Evolutionary conservation across 2,888 invertebrate genomes (phyloP), one percentile per base, ranked within the genome.

Genomic region (Scaptomyza tumidula): DNA sequence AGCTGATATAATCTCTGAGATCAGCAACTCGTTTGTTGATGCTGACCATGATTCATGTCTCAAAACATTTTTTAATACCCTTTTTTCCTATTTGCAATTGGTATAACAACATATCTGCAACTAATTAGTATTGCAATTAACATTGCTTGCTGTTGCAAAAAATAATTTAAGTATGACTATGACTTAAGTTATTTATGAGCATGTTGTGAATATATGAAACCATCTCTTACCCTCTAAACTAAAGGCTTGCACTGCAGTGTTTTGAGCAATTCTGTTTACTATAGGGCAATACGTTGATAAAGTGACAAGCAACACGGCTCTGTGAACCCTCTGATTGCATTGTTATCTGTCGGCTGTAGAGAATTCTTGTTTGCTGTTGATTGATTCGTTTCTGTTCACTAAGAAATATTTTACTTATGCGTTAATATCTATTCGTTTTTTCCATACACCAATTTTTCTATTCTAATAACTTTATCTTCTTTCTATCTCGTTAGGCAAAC

Each of bases 131-230:
- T n/a, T n/a, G n/a, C n/a, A n/a, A n/a, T n/a, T n/a, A n/a, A n/a
- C n/a, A n/a, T n/a, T n/a, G n/a, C n/a, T n/a, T n/a, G n/a, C n/a
- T n/a, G n/a, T n/a, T n/a, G n/a, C n/a, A n/a, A n/a, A n/a, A 13
- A 65, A 31, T 31, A 45, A 43, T 50, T 14, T 46, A 43, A 46
- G 39, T 19, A 35, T 11, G 9, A 14, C 10, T 63, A 49, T 37
- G 29, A 19, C 24, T 24, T 24, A 6, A 13, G 4, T 9, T 49
- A n/a, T 33, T 11, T 19, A 33, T 49, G 3, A 33, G 1, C 24
- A 16, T 16, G 11, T 1, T 14, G 7, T 1, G 3, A 6, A 37
- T 5, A 35, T 37, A 11, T 2, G 33, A 11, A 4, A 35, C 10
- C 9, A 37, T n/a, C n/a, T n/a, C n/a, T n/a, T 24, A 24, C 1